Evolutionary conservation across 2,888 invertebrate genomes (phyloP), one percentile per base, ranked within the genome.

Genomic region (Apamea anceps): DNA sequence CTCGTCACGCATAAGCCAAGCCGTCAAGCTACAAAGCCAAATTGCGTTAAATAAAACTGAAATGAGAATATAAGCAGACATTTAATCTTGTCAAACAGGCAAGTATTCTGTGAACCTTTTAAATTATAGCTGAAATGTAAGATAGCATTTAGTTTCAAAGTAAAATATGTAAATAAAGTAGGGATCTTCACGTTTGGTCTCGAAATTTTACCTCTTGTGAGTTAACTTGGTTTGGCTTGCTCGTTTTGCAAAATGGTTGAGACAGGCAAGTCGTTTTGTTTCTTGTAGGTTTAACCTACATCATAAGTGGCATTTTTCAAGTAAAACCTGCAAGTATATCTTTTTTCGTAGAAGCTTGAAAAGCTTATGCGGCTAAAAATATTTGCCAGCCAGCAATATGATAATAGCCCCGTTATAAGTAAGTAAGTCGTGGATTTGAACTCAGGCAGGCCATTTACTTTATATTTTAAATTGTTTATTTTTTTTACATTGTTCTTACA

Each of bases 111-210:
- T 72, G 78, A 63, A 87, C 60, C 45, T 72, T 84, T 72, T 72
- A 87, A 85, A 84, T 85, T 72, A 87, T 85, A 73, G 45, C 65
- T 51, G 13, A 87, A 87, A 75, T 72, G 85, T 80, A 57, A 75
- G 75, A 62, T 28, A 73, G 57, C 85, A 85, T 85, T 85, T 87
- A 80, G 72, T 85, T 87, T 70, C 45, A 76, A 85, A 76, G 63
- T 73, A 65, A 85, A 85, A 81, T 85, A 85, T 88, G 81, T 81
- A 80, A 81, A 88, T 88, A 73, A 45, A 73, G 72, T 54, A 67
- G 42, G 51, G 51, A 63, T 73, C 66, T 85, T 70, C 54, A 79
- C 60, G 86, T 62, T 73, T 63, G 13, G 28, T n/a, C 71, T 71
- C n/a, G 37, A 3, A 76, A 67, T 80, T 71, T 51, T 42, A 73